phyloP scores from a whole-genome alignment of 2,888 invertebrate genomes.

The Nephrocerus scutellatus region DNA sequence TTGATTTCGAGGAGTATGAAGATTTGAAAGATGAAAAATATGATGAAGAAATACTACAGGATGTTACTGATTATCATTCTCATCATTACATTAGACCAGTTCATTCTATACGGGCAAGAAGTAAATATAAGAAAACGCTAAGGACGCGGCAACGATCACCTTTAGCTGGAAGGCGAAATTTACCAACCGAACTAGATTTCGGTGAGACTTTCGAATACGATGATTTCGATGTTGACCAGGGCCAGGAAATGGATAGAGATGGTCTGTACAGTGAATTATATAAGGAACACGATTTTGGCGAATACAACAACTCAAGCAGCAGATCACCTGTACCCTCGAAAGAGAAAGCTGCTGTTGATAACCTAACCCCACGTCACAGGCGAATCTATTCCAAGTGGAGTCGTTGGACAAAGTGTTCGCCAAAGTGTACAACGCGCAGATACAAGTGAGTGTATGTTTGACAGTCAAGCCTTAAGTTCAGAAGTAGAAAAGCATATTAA shows the following conservation, averaged over 20 bases:
- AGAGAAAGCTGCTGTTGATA: conserved; percentile 40
- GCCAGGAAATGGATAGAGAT: conserved; percentile 5
- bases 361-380: conserved; percentile 31
- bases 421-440: conserved; percentile 71
- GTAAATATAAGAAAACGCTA: neutral
- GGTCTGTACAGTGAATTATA: conserved; percentile 27
- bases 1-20: conserved; percentile 30
- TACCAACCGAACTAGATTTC: no score
- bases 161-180: no score
- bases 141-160: conserved; percentile 7
- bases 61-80: conserved; percentile 22
- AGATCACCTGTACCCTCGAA: conserved; percentile 21
- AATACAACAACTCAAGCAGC: conserved; percentile 26
- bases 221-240: conserved; percentile 37
- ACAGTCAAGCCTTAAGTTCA: neutral
- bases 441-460: conserved; percentile 52
- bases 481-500: no score
- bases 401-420: conserved; percentile 73
- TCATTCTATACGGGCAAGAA: conserved; percentile 27
- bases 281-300: conserved; percentile 29
- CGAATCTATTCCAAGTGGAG: conserved; percentile 71
- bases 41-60: conserved; percentile 20
- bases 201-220: conserved; percentile 41
- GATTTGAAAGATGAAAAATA: conserved; percentile 25
- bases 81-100: conserved; percentile 5